Conservation (phyloP, 2,888 invertebrate genomes). For the Amiota mariae region DNA sequence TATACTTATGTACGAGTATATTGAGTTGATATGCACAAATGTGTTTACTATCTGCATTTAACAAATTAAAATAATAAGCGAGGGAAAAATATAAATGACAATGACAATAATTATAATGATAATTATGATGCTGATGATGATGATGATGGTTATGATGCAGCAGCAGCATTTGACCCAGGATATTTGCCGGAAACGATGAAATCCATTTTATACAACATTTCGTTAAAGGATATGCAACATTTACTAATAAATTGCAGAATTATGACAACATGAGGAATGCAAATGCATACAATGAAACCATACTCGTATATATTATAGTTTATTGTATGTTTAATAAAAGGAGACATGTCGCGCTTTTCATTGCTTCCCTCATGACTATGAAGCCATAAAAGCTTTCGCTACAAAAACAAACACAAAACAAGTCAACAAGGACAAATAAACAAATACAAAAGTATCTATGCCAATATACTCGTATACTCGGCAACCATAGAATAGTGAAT, state of each 20-base stretch:
- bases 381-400: no score
- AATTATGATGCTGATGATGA: no score
- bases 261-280: constrained; percentile 16
- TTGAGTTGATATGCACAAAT: background rate
- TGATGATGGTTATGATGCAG: no score
- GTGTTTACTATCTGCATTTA: constrained; percentile 11
- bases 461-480: background rate
- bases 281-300: background rate
- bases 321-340: no score
- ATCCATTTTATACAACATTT: background rate
- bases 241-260: constrained; percentile 39
- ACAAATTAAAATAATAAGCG: constrained; percentile 17
- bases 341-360: no score
- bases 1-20: no score
- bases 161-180: no score
- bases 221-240: constrained; percentile 33
- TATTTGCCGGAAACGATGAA: background rate
- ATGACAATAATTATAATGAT: background rate
- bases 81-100: background rate
- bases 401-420: no score
- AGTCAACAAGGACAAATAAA: background rate
- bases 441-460: background rate
- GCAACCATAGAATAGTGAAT: background rate
- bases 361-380: no score
- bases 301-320: no score